These are phyloP conservation scores for Aethes cnicana DNA, from an alignment of 2,888 invertebrate genomes.

Conservation along the genomic window DNA sequence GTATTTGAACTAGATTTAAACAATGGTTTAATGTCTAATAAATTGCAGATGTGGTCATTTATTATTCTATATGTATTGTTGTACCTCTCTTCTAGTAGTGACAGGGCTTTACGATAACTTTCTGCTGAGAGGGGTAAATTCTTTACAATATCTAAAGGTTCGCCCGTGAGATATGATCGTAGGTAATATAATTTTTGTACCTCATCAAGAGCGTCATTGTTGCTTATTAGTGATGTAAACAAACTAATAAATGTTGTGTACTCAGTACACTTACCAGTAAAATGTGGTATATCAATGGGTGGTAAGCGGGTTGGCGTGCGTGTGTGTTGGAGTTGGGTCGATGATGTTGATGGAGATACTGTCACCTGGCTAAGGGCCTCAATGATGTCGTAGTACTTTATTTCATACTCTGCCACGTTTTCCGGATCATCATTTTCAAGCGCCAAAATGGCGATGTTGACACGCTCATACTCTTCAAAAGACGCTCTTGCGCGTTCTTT, in stretches of 20 bases:
- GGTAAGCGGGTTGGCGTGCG: not conserved
- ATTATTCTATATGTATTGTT: slow-evolving; percentile 21
- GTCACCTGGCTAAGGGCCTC: not conserved
- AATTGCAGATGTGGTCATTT: slow-evolving; percentile 16
- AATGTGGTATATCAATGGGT: slow-evolving; percentile 17
- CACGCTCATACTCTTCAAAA: not conserved
- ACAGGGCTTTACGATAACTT: slow-evolving; percentile 23
- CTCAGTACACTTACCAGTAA: slow-evolving; percentile 30
- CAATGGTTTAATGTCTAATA: slow-evolving; percentile 25
- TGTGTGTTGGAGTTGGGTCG: not conserved
- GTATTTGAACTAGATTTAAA: not conserved
- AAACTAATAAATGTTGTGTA: slow-evolving; percentile 30
- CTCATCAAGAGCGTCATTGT: slow-evolving; percentile 12
- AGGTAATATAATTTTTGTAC: slow-evolving; percentile 31
- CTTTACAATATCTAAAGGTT: slow-evolving; percentile 31
- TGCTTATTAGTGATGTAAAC: slow-evolving; percentile 21
- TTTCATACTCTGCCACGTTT: not conserved
- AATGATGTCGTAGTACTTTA: not conserved
- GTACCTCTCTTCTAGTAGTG: slow-evolving; percentile 28
- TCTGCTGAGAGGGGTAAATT: slow-evolving; percentile 28
- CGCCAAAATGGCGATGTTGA: not conserved
- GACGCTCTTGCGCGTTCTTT: no score
- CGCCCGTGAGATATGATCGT: slow-evolving; percentile 16
- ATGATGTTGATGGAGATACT: not conserved
- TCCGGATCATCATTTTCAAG: not conserved